Evolutionary conservation across 2,888 invertebrate species (phyloP), one percentile per base, ranked within the genome.

Genomic region (Galeopsomyia nigrocyanea): DNA sequence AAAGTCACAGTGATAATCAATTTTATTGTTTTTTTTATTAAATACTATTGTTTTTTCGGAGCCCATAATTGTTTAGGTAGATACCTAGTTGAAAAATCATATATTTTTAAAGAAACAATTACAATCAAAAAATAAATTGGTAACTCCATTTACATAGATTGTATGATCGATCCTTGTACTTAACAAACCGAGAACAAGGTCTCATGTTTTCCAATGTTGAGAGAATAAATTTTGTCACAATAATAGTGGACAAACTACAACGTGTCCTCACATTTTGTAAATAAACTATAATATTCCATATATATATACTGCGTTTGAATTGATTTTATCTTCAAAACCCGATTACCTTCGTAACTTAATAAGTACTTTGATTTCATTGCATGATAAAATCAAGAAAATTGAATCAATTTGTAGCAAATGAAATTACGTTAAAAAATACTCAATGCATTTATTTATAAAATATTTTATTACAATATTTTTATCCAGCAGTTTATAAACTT

Each of bases 201-300:
- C 75, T 77, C 58, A 62, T 66, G 60, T 70, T 75, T 68, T 68
- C 55, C 60, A 68, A 51, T 46, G 26, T 26, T 49, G 50, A 67
- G 50, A 66, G 51, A 26, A 26, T 49, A 55, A 68, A 68, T 74
- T 67, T 68, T 63, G 63, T 53, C 53, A 64, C 31, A 31, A 5
- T 39, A 26, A 26, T 39, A 39, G 39, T 39, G 7, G 39, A 39
- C 39, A 39, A 13, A 13, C 7, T 10, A 13, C 21, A 6, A 71
- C 50, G 47, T 81, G 77, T 82, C 77, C 74, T 74, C 76, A 78
- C 68, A 71, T 77, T 80, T 81, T 82, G 79, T 81, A 80, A 82
- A 82, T 82, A 80, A 82, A 82, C 21, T 75, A 71, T 60, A 47
- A 60, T 75, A 72, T 72, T 63, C 53, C 19, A 58, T 61, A 57